A percentile compares a stretch with the other conserved stretches of the same genome.
These are phyloP conservation scores for Bovichtus diacanthus DNA, from an alignment of 2,797 vertebrate genomes.

Conservation along the genomic window DNA sequence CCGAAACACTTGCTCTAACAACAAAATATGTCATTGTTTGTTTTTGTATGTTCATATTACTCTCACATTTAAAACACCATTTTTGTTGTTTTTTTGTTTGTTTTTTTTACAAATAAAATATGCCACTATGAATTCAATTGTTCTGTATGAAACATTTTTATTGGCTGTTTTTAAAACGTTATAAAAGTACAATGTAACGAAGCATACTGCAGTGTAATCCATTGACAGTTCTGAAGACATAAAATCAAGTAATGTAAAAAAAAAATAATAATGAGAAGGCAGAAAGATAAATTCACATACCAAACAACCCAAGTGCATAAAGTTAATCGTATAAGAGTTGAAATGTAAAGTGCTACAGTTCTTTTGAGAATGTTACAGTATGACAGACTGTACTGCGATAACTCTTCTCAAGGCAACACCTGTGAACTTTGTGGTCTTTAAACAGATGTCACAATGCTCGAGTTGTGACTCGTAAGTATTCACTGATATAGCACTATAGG, in stretches of 20 bases:
- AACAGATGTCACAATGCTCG: not conserved
- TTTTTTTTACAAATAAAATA: conserved; percentile 23
- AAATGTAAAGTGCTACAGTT: conserved; percentile 52
- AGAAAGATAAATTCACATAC: not conserved
- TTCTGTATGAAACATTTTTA: conserved; percentile 55
- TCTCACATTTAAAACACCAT: conserved; percentile 23
- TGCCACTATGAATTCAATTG: conserved; percentile 20
- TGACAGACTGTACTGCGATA: not conserved
- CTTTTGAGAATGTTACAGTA: not conserved
- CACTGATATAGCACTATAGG: conserved; percentile 17
- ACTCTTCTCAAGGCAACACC: not conserved
- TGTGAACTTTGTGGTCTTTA: conserved; percentile 22
- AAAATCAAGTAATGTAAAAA: not conserved
- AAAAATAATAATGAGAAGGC: not conserved
- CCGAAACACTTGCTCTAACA: not conserved
- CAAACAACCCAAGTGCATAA: not conserved
- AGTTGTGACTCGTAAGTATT: conserved; percentile 44
- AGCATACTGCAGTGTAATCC: not conserved
- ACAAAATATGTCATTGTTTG: not conserved
- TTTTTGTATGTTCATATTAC: conserved; percentile 10
- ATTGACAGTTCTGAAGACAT: not conserved
- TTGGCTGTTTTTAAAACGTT: not conserved
- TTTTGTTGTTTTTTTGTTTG: not conserved
- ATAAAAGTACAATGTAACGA: conserved; percentile 19
- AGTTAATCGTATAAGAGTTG: not conserved